phyloP scores from a whole-genome alignment of 2,113 vertebrate genomes.

The Larimichthys crocea region DNA sequence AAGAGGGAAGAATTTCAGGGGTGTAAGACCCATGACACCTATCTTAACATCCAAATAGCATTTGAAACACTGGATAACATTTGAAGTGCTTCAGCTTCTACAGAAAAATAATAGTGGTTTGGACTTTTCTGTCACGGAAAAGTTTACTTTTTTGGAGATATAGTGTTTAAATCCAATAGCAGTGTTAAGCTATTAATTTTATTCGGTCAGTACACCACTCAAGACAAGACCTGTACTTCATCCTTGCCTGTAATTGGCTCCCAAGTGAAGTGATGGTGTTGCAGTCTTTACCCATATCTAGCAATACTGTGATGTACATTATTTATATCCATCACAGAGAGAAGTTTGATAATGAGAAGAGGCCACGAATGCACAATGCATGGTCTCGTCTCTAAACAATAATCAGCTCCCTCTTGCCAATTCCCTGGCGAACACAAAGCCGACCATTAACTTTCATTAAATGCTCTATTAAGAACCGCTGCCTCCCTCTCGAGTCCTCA shows the following conservation, averaged over 20 bases:
- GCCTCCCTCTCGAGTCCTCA: constrained; percentile 16
- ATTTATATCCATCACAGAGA: constrained; percentile 44
- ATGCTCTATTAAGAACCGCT: constrained; percentile 62
- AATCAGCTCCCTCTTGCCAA: constrained; percentile 29
- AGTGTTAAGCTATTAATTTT: constrained; percentile 14
- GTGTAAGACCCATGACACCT: neutral
- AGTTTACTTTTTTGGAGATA: constrained; percentile 12
- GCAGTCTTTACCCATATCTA: constrained; percentile 32
- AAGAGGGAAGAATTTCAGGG: neutral
- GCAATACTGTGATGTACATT: constrained; percentile 25
- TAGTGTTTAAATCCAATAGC: constrained; percentile 13
- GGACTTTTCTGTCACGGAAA: neutral
- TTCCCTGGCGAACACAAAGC: constrained; percentile 42
- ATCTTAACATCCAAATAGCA: neutral
- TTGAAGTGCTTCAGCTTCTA: neutral
- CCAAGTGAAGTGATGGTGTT: constrained; percentile 56
- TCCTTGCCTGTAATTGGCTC: constrained; percentile 66
- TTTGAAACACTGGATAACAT: neutral
- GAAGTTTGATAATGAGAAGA: constrained; percentile 45
- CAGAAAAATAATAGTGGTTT: neutral
- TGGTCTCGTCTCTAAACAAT: constrained; percentile 41
- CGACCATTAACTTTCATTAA: constrained; percentile 72
- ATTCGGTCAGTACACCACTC: constrained; percentile 16
- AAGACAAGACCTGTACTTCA: constrained; percentile 38
- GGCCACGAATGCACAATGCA: constrained; percentile 8